phyloP scores from a whole-genome alignment of 2,113 vertebrate genomes.

The Coryphaenoides rupestris region DNA sequence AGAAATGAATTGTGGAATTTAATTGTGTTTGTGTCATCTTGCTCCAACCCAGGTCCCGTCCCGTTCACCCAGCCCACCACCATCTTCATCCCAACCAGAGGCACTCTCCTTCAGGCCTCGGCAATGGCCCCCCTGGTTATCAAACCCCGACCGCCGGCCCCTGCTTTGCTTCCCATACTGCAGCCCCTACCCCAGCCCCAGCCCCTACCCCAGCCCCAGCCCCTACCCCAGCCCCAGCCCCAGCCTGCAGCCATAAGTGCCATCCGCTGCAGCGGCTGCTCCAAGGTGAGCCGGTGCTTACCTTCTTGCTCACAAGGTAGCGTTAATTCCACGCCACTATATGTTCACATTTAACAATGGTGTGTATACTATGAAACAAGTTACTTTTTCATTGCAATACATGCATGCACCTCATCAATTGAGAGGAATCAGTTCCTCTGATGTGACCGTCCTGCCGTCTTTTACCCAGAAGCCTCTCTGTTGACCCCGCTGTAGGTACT shows the following conservation, averaged over 20 bases:
- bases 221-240: slow-evolving; percentile 59
- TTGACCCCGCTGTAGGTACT: slow-evolving; percentile 61
- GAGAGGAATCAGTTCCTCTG: no score
- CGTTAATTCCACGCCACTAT: no score
- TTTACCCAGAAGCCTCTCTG: background rate
- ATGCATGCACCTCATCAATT: no score
- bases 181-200: slow-evolving; percentile 26
- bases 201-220: slow-evolving; percentile 12
- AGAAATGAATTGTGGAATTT: background rate
- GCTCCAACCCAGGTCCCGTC: background rate
- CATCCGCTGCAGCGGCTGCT: slow-evolving; percentile 94
- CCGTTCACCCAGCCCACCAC: background rate
- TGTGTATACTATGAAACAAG: no score
- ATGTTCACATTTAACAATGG: no score
- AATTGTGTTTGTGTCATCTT: background rate
- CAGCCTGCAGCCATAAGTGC: slow-evolving; percentile 53
- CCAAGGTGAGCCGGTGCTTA: slow-evolving; percentile 71
- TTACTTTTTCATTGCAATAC: no score
- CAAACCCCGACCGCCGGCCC: slow-evolving; percentile 28
- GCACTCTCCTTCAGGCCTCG: slow-evolving; percentile 49
- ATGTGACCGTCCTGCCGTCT: no score
- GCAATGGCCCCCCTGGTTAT: slow-evolving; percentile 45
- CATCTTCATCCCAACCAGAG: slow-evolving; percentile 58
- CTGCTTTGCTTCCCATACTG: slow-evolving; percentile 10
- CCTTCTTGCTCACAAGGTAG: no score